phyloP scores from a whole-genome alignment of 2,888 invertebrate species.

The Agrochola litura region DNA sequence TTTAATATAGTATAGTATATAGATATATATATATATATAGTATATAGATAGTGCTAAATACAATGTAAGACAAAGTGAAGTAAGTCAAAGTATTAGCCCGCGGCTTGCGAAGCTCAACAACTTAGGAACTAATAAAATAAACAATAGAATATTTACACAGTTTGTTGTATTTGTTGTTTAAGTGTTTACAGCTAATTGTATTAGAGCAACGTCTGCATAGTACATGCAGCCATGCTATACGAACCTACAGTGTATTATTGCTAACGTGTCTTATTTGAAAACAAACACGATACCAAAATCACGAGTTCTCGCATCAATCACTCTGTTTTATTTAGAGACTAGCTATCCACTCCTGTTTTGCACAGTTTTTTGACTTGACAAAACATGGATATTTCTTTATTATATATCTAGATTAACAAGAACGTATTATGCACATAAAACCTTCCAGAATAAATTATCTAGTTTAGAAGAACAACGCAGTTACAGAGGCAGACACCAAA shows the following conservation, averaged over 20 bases:
- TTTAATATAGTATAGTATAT: too few species aligned
- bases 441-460: too few species aligned
- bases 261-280: not conserved
- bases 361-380: too few species aligned
- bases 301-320: not conserved
- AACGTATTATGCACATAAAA: too few species aligned
- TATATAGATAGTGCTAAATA: too few species aligned
- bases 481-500: too few species aligned
- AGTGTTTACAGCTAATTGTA: slow-evolving; percentile 43
- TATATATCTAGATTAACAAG: too few species aligned
- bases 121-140: slow-evolving; percentile 37
- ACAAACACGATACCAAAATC: not conserved
- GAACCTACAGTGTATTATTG: not conserved
- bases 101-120: slow-evolving; percentile 4
- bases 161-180: slow-evolving; percentile 49
- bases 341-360: too few species aligned
- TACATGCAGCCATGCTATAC: not conserved
- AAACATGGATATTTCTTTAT: too few species aligned
- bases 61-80: slow-evolving; percentile 5
- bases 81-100: slow-evolving; percentile 18
- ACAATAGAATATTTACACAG: slow-evolving; percentile 55
- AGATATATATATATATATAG: too few species aligned
- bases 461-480: too few species aligned
- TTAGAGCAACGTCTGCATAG: not conserved
- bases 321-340: not conserved